phyloP scores from a whole-genome alignment of 2,888 invertebrate species.

The Drosophila eohydei region DNA sequence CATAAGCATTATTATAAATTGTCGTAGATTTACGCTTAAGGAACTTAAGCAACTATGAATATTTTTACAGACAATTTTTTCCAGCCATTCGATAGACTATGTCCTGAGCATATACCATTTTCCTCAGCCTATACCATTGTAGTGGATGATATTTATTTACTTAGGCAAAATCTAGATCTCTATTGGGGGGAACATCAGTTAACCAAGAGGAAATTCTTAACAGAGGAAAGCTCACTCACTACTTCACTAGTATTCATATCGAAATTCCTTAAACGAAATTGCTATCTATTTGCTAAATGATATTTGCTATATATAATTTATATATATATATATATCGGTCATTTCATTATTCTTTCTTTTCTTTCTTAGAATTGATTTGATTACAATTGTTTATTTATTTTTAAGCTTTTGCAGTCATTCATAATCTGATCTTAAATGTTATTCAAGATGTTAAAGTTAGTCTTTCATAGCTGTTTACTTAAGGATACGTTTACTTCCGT shows the following conservation, averaged over 20 bases:
- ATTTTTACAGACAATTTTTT: not conserved
- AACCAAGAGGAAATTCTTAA: no score
- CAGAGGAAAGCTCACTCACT: no score
- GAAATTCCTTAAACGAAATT: no score
- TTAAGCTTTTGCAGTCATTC: not conserved
- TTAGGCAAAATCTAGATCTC: no score
- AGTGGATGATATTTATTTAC: not conserved
- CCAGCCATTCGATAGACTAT: not conserved
- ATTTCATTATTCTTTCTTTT: not conserved
- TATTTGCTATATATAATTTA: not conserved
- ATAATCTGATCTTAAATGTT: conserved; percentile 10
- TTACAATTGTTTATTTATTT: not conserved
- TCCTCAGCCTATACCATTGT: not conserved
- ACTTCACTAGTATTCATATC: no score
- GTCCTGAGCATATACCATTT: not conserved
- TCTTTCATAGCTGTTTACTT: not conserved
- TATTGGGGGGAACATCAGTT: no score
- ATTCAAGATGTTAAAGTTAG: conserved; percentile 2
- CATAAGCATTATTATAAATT: not conserved
- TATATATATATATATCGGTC: not conserved
- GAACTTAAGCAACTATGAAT: not conserved
- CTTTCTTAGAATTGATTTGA: not conserved
- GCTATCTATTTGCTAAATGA: no score
- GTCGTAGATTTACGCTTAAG: not conserved
- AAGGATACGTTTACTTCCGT: conserved; percentile 29